Conservation (phyloP, 2,888 invertebrate genomes). For the Agrotis clavis region DNA sequence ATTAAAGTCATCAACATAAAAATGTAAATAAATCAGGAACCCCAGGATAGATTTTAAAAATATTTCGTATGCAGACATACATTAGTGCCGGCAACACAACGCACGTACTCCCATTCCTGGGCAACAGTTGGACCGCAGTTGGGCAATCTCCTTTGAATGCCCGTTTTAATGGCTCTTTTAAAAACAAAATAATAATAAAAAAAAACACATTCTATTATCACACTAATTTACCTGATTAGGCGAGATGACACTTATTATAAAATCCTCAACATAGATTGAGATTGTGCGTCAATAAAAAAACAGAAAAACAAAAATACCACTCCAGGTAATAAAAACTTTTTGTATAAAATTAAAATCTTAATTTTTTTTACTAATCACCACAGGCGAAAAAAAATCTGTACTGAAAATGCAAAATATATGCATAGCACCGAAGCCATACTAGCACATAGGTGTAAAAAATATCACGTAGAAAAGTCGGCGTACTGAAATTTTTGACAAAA, state of each 20-base stretch:
- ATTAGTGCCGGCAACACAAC: too few species aligned
- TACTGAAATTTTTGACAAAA: too few species aligned
- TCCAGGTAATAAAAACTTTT: background rate
- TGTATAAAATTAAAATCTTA: background rate
- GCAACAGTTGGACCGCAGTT: too few species aligned
- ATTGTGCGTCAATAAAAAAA: slow-evolving; percentile 14
- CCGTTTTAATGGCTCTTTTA: background rate
- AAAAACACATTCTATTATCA: background rate
- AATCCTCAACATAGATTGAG: background rate
- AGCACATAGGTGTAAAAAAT: background rate
- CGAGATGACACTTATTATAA: slow-evolving; percentile 10
- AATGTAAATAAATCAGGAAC: too few species aligned
- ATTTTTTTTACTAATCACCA: background rate
- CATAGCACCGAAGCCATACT: background rate
- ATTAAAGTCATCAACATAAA: too few species aligned
- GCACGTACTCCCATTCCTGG: too few species aligned
- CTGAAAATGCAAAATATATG: background rate
- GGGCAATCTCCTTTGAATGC: too few species aligned
- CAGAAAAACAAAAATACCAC: background rate
- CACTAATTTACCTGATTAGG: background rate
- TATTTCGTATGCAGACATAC: too few species aligned
- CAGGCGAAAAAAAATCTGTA: background rate
- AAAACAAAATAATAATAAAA: background rate
- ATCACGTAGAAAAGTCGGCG: too few species aligned
- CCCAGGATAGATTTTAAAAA: too few species aligned